Conservation (phyloP, 2,888 invertebrate species). For the Gasteruption jaculator region DNA sequence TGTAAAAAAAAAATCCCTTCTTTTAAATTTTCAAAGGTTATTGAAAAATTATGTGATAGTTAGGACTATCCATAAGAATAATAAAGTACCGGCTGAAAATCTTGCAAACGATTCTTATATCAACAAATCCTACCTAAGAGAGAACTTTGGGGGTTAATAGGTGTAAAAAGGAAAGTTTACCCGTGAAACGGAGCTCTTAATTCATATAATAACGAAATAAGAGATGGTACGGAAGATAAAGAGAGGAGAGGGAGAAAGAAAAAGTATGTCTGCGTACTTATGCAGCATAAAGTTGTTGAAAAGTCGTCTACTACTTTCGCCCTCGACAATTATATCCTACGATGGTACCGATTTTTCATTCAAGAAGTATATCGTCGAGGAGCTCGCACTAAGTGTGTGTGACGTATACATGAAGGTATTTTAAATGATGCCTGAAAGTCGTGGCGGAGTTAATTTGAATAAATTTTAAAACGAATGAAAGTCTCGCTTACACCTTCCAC, state of each 20-base stretch:
- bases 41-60: too few species aligned
- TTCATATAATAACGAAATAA: slow-evolving; percentile 28
- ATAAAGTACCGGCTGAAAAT: too few species aligned
- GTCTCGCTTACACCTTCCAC: too few species aligned
- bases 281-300: too few species aligned
- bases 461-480: slow-evolving; percentile 39
- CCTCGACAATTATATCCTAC: slow-evolving; percentile 40
- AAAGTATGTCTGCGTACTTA: too few species aligned
- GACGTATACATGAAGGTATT: slow-evolving; percentile 6
- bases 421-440: slow-evolving; percentile 22
- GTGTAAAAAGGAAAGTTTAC: slow-evolving; percentile 30
- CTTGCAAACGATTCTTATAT: too few species aligned
- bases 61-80: too few species aligned
- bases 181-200: slow-evolving; percentile 32
- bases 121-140: too few species aligned
- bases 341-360: slow-evolving; percentile 35
- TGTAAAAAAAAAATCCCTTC: too few species aligned
- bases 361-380: too few species aligned
- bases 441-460: slow-evolving; percentile 42
- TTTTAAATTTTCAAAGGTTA: too few species aligned
- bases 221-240: slow-evolving; percentile 5
- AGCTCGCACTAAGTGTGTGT: slow-evolving; percentile 7
- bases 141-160: too few species aligned
- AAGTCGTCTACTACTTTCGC: slow-evolving; percentile 41
- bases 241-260: slow-evolving; percentile 18